Percentiles rank a stretch among this genome's conserved stretches.
These are phyloP conservation scores for Pachyramphus minor DNA, from an alignment of 2,113 vertebrate genomes.

Conservation along the genomic window DNA sequence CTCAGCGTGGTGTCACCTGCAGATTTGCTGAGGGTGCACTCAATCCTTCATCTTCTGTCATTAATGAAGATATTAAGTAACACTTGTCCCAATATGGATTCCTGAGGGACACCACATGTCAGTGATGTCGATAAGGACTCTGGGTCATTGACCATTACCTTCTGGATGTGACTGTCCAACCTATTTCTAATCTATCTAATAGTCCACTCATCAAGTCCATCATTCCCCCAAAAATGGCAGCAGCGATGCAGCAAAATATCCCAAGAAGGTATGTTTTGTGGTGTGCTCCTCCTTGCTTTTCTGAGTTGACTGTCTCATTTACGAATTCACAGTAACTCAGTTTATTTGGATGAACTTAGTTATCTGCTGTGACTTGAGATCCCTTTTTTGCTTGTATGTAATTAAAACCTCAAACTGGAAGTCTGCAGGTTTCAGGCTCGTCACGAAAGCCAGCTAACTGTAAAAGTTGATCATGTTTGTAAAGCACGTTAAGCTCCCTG, in stretches of 20 bases:
- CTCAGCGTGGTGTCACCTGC: background rate
- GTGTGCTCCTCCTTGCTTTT: background rate
- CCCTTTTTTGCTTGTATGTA: background rate
- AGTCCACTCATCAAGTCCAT: background rate
- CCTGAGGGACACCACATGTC: background rate
- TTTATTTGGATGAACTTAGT: constrained; percentile 24
- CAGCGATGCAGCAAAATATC: background rate
- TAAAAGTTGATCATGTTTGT: constrained; percentile 38
- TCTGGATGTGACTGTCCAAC: background rate
- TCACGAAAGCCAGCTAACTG: constrained; percentile 29
- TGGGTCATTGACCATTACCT: background rate
- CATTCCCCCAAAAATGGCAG: background rate
- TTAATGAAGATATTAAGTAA: background rate
- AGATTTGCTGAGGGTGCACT: background rate
- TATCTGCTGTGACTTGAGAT: background rate
- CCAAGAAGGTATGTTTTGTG: background rate
- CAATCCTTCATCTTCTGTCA: fast-evolving
- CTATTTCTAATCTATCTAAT: background rate
- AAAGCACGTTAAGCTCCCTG: constrained; percentile 18
- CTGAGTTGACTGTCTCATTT: background rate
- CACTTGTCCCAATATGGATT: background rate
- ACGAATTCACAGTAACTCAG: background rate
- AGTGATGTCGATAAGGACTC: background rate
- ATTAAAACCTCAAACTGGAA: constrained; percentile 6
- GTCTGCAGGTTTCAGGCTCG: too few relatives aligned